These are phyloP conservation scores for Ichneumon xanthorius DNA, from an alignment of 2,888 invertebrate genomes.

Conservation along the genomic window DNA sequence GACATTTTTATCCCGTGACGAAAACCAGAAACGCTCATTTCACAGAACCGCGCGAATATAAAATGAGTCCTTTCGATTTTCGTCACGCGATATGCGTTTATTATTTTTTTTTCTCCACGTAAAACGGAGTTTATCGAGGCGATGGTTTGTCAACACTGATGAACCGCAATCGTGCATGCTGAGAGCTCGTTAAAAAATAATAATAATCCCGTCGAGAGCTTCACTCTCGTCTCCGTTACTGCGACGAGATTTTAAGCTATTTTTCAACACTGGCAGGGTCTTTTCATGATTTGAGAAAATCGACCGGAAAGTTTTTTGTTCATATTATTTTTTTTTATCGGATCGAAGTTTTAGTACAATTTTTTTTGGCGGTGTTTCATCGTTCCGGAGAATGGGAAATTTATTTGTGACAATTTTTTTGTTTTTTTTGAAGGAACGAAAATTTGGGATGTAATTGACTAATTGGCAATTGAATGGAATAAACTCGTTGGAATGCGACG, in stretches of 20 bases:
- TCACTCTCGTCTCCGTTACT: conserved; percentile 53
- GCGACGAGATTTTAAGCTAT: neutral
- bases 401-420: neutral
- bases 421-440: conserved; percentile 5
- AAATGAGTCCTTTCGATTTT: no score
- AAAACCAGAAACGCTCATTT: no score
- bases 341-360: neutral
- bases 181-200: conserved; percentile 62
- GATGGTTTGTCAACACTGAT: conserved; percentile 70
- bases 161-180: conserved; percentile 66
- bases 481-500: conserved; percentile 35
- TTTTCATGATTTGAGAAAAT: conserved; percentile 50
- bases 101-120: neutral
- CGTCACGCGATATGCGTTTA: neutral
- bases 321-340: neutral
- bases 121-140: conserved; percentile 55
- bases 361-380: neutral
- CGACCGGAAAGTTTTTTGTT: neutral
- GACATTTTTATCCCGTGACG: neutral
- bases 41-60: no score
- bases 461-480: conserved; percentile 46
- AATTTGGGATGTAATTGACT: conserved; percentile 48
- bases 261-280: conserved; percentile 61
- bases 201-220: conserved; percentile 34
- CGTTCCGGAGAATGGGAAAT: neutral